Evolutionary conservation across 2,888 invertebrate genomes (phyloP).

Genomic region (Netelia inedita): DNA sequence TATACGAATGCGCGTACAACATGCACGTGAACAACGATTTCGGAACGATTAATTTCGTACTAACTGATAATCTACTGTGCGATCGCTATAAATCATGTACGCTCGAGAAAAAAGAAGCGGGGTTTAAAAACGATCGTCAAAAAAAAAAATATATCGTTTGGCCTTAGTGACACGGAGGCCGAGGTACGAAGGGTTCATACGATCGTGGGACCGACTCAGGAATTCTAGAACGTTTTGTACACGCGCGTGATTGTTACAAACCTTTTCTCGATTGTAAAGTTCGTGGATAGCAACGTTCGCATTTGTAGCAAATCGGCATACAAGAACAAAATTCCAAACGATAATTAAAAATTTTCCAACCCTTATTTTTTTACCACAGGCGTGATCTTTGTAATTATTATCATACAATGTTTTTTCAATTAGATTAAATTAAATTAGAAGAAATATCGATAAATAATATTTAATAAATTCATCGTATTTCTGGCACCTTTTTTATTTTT

Average conservation of each 20-base stretch:
- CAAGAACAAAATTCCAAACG: too few species aligned
- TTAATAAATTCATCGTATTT: too few species aligned
- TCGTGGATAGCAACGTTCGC: background rate
- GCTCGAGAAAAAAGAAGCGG: slow-evolving; percentile 15
- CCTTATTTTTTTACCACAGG: too few species aligned
- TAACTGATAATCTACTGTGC: slow-evolving; percentile 37
- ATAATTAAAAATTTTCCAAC: too few species aligned
- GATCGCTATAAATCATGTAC: slow-evolving; percentile 42
- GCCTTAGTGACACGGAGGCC: background rate
- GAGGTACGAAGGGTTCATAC: slow-evolving; percentile 15
- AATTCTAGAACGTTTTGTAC: slow-evolving; percentile 1
- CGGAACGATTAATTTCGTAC: slow-evolving; percentile 25
- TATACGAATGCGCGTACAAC: slow-evolving; percentile 18
- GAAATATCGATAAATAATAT: too few species aligned
- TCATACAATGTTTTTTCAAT: too few species aligned
- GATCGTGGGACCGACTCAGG: background rate
- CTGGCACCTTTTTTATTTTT: too few species aligned
- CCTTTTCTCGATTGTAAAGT: background rate
- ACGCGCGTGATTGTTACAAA: background rate
- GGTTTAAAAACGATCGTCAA: slow-evolving; percentile 1
- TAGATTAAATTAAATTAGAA: too few species aligned
- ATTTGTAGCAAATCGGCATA: too few species aligned
- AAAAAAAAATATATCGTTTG: slow-evolving; percentile 5
- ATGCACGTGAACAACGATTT: slow-evolving; percentile 32
- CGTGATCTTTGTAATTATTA: too few species aligned